These are phyloP conservation scores for Masnerella sp. DNA, from an alignment of 2,888 invertebrate species.

Conservation along the genomic window DNA sequence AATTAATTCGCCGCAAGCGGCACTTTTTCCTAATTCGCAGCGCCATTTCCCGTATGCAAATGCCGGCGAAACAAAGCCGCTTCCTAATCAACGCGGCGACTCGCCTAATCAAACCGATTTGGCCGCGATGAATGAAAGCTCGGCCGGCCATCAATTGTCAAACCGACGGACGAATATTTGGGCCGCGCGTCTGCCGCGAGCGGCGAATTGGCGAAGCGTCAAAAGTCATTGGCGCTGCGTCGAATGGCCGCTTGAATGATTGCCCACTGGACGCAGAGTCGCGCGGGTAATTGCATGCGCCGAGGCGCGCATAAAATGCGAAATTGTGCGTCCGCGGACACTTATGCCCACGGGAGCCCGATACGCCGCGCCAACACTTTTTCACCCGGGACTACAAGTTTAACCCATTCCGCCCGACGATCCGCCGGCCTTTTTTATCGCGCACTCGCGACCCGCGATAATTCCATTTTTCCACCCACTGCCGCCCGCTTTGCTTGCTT, in stretches of 20 bases:
- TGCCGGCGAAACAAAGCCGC: conserved; percentile 28
- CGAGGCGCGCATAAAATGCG: conserved; percentile 49
- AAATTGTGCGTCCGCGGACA: conserved; percentile 39
- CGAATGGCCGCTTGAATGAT: conserved; percentile 39
- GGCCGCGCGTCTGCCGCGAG: conserved; percentile 27
- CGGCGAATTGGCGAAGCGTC: conserved; percentile 47
- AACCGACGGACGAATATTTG: conserved; percentile 31
- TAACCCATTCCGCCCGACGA: conserved; percentile 38
- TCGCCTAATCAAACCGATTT: conserved; percentile 45
- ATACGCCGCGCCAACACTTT: conserved; percentile 29
- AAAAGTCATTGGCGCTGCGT: conserved; percentile 47
- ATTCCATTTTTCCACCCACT: too few species aligned
- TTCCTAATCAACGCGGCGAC: conserved; percentile 37
- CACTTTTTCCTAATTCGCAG: conserved; percentile 44
- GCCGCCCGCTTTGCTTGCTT: too few species aligned
- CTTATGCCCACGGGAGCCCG: conserved; percentile 50
- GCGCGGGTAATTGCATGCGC: conserved; percentile 46
- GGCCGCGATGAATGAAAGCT: conserved; percentile 30
- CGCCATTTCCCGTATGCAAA: conserved; percentile 28
- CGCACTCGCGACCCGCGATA: too few species aligned
- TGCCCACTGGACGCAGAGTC: conserved; percentile 51
- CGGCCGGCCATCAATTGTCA: conserved; percentile 37
- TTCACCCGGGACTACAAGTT: conserved; percentile 16
- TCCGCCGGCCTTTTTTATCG: conserved; percentile 31
- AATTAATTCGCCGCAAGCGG: conserved; percentile 46